phyloP scores from a whole-genome alignment of 2,888 invertebrate genomes.

The Malachius bipustulatus region DNA sequence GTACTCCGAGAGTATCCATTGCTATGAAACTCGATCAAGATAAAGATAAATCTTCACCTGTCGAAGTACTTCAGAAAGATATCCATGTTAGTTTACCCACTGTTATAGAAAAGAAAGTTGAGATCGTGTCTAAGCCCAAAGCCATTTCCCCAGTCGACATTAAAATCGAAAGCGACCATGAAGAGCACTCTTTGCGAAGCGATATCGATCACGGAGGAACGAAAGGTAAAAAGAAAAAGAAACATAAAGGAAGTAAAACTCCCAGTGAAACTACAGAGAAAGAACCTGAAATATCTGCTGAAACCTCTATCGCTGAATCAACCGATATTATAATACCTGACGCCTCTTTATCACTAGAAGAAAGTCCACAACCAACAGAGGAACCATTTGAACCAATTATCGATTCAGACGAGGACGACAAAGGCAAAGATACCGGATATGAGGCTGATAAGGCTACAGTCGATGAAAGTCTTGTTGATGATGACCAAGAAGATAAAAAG shows the following conservation, averaged over 20 bases:
- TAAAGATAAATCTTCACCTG: constrained; percentile 21
- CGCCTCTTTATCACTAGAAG: constrained; percentile 39
- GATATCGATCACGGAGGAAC: constrained; percentile 41
- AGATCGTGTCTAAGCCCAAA: constrained; percentile 17
- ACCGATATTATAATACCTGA: constrained; percentile 41
- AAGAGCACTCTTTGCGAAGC: constrained; percentile 30
- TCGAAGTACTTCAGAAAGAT: constrained; percentile 29
- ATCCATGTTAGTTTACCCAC: constrained; percentile 29
- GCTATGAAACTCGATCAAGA: constrained; percentile 28
- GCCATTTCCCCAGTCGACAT: constrained; percentile 26
- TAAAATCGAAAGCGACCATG: constrained; percentile 30
- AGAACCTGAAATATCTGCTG: constrained; percentile 28
- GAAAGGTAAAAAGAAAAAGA: constrained; percentile 53
- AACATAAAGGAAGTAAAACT: constrained; percentile 40
- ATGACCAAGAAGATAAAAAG: constrained; percentile 32
- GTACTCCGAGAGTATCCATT: constrained; percentile 31
- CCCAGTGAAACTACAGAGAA: constrained; percentile 22
- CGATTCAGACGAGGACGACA: constrained; percentile 35
- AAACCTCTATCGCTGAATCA: constrained; percentile 43
- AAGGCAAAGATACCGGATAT: constrained; percentile 53
- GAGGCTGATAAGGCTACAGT: constrained; percentile 56
- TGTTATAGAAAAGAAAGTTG: constrained; percentile 16
- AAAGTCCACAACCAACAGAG: constrained; percentile 42
- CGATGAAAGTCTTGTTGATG: constrained; percentile 43
- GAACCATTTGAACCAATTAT: constrained; percentile 29